phyloP scores from a whole-genome alignment of 2,888 invertebrate genomes.

The Conus canariensis region DNA sequence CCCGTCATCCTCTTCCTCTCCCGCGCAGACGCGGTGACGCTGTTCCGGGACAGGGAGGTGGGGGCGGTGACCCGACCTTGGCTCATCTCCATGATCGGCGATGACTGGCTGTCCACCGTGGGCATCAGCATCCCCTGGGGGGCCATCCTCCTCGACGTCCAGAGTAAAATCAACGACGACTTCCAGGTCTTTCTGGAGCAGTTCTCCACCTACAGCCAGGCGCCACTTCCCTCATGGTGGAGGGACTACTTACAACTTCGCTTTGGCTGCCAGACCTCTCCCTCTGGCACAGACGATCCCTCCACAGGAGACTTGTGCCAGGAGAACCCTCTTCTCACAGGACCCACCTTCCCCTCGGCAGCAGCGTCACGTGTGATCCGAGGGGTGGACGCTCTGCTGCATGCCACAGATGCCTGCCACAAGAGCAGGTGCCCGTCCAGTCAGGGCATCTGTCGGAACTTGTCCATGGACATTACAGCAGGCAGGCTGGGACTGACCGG shows the following conservation, averaged over 20 bases:
- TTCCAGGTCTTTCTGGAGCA: slow-evolving; percentile 44
- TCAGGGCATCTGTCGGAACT: slow-evolving; percentile 55
- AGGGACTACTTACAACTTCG: slow-evolving; percentile 43
- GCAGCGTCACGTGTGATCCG: slow-evolving; percentile 60
- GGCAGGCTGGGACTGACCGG: slow-evolving; percentile 21
- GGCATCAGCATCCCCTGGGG: slow-evolving; percentile 46
- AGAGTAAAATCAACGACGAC: slow-evolving; percentile 44
- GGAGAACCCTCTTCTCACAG: slow-evolving; percentile 35
- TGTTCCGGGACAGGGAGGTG: slow-evolving; percentile 37
- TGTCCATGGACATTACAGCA: slow-evolving; percentile 46
- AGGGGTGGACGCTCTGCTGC: slow-evolving; percentile 61
- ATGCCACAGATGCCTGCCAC: slow-evolving; percentile 57
- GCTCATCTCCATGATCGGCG: slow-evolving; percentile 44
- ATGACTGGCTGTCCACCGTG: slow-evolving; percentile 43
- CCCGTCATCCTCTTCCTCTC: slow-evolving; percentile 47
- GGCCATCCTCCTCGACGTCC: slow-evolving; percentile 46
- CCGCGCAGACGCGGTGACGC: slow-evolving; percentile 38
- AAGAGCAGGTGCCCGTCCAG: slow-evolving; percentile 52
- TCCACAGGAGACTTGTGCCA: background rate
- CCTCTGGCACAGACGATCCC: no score
- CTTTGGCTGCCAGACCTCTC: slow-evolving; percentile 29
- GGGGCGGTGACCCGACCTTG: slow-evolving; percentile 43
- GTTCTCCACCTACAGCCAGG: slow-evolving; percentile 8
- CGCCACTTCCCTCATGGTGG: slow-evolving; percentile 43
- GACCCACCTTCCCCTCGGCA: slow-evolving; percentile 36